Percentiles rank a stretch among this genome's conserved stretches.
Evolutionary conservation across 2,113 vertebrate genomes (phyloP).

Genomic region (Rhombomys opimus): DNA sequence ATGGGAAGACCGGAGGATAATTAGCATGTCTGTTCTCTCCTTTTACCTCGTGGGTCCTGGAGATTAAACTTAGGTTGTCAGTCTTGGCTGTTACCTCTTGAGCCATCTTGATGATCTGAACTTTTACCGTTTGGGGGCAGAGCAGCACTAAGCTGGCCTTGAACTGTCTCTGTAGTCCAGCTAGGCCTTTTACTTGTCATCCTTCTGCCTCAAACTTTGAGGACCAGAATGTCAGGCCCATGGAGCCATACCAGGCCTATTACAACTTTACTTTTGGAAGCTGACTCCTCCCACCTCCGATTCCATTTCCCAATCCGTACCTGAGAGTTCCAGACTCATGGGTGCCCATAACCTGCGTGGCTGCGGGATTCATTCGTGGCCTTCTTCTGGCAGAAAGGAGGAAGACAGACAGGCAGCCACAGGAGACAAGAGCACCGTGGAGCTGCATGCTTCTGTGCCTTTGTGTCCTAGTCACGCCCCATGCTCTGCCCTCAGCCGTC

Average conservation of each 20-base stretch:
- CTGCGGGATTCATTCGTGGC: accelerated
- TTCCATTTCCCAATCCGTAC: no score
- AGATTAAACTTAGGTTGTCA: background rate
- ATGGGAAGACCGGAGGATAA: background rate
- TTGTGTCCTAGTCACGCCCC: background rate
- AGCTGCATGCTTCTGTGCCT: accelerated
- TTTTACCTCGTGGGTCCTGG: background rate
- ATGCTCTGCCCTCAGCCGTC: background rate
- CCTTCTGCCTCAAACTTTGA: background rate
- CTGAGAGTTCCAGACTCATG: background rate
- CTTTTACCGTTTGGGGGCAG: background rate
- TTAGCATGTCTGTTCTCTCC: background rate
- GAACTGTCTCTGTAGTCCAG: background rate
- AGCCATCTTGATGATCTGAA: background rate
- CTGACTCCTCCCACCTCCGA: no score
- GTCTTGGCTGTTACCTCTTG: background rate
- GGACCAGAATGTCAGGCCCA: background rate
- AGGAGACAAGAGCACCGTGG: background rate
- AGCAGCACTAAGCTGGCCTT: background rate
- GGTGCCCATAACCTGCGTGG: accelerated
- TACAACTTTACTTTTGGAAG: background rate
- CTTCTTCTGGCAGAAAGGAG: background rate
- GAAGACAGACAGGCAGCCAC: background rate
- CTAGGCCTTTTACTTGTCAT: background rate
- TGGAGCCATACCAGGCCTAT: background rate